Base-by-base conservation (phyloP, 2,113 vertebrate genomes). In the Oxygymnocypris stewartii region DNA sequence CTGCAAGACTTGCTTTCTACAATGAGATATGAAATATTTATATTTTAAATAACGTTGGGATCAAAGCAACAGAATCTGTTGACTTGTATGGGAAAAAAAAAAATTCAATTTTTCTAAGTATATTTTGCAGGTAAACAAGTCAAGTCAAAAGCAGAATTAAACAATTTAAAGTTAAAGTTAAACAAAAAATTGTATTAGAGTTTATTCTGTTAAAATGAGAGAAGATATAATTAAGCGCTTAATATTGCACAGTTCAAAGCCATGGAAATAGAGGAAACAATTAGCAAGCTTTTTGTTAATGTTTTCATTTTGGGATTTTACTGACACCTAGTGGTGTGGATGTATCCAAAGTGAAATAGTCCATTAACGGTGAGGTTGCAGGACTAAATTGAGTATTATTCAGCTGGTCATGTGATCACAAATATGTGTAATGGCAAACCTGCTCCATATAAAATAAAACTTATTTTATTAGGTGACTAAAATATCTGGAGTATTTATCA, bases 281-380 rank as follows among this genome's bases (percentile, higher is more conserved):
- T 65, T 65, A 65, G 59, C 59, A 63, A 3, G 37, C n/a, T n/a
- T 25, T 75, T 76, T 9, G n/a, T n/a, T n/a, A n/a, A n/a, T 49
- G n/a, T 28, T 28, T n/a, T 76, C 0, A 0, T 14, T 49, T 49
- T 49, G n/a, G 11, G n/a, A 1, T 28, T 76, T 47, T 76, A 49
- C n/a, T 76, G 73, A 76, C 73, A 76, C 12, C 73, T 49, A 47
- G 73, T 75, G 74, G 42, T 76, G 74, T 76, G 74, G 42, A 76
- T 49, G 42, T 47, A 76, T 44, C 74, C 8, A 23, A 74, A 42
- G 37, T 74, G 1, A 42, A 76, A 47, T 0, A 8, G 40, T 40
- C 37, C 69, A 73, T 18, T 75, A 47, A 28, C 13, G 4, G 6
- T 35, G 31, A 25, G 23, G n/a, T 47, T 47, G 23, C 12, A 25